phyloP scores from a whole-genome alignment of 1,140 invertebrate genomes.

The Drosophila cardini region DNA sequence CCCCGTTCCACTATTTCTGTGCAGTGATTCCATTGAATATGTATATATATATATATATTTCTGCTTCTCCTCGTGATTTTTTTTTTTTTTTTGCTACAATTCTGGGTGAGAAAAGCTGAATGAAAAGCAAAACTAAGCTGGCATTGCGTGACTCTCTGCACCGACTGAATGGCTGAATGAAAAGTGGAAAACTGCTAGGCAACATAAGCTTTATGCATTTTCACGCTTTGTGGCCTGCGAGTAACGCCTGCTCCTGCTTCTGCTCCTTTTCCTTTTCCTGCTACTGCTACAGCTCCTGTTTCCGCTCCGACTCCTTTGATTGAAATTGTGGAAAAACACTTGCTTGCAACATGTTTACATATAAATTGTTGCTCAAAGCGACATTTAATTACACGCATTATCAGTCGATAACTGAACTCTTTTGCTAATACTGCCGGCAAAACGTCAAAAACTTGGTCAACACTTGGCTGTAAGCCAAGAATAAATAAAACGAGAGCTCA shows the following conservation, averaged over 20 bases:
- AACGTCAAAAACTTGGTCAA: not conserved
- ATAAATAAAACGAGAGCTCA: too few relatives aligned
- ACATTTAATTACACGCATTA: constrained; percentile 66
- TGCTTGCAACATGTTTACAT: constrained; percentile 57
- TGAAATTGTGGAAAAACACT: not conserved
- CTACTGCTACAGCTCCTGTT: not conserved
- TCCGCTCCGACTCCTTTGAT: not conserved
- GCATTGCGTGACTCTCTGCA: constrained; percentile 53
- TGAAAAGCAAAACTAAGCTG: constrained; percentile 57
- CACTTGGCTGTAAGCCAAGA: not conserved
- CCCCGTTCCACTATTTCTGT: too few relatives aligned
- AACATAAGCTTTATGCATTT: constrained; percentile 73
- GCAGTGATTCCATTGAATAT: constrained; percentile 52
- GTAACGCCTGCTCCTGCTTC: constrained; percentile 8
- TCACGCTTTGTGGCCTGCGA: constrained; percentile 70
- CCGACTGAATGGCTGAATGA: constrained; percentile 37
- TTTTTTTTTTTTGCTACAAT: too few relatives aligned
- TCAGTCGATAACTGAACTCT: constrained; percentile 61
- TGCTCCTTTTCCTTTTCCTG: not conserved
- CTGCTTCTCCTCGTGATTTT: not conserved
- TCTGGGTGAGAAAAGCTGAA: constrained; percentile 15
- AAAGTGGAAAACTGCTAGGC: constrained; percentile 19
- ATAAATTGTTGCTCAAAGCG: constrained; percentile 63
- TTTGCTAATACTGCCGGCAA: constrained; percentile 34
- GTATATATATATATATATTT: constrained; percentile 56